Conservation (phyloP, 2,113 vertebrate species). For the Acanthochromis polyacanthus region DNA sequence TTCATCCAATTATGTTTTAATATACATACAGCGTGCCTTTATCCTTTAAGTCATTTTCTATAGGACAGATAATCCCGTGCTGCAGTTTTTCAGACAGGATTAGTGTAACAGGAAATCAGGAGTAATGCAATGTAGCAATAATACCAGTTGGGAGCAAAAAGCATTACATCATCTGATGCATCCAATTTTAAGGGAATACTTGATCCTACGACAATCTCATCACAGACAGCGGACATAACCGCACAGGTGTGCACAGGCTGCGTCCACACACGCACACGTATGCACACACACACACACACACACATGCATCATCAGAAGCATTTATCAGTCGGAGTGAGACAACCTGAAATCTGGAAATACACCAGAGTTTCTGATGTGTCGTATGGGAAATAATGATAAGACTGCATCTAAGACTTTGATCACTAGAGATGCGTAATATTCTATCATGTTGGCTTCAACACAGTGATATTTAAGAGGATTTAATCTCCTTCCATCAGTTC, state of each 20-base stretch:
- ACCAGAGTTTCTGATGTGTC: neutral
- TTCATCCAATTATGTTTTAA: neutral
- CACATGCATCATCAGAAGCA: too few species aligned
- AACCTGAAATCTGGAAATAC: too few species aligned
- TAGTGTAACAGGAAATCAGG: slow-evolving; percentile 16
- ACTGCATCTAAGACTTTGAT: too few species aligned
- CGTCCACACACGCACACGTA: neutral
- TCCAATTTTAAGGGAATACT: slow-evolving; percentile 27
- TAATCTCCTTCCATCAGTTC: too few species aligned
- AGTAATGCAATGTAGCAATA: slow-evolving; percentile 24
- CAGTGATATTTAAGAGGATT: too few species aligned
- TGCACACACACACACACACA: neutral
- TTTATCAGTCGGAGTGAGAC: too few species aligned
- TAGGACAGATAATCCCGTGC: neutral
- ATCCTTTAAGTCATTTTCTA: neutral
- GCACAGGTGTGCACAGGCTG: neutral
- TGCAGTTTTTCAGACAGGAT: slow-evolving; percentile 30
- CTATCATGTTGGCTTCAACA: too few species aligned
- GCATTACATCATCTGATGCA: slow-evolving; percentile 56
- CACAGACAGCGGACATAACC: slow-evolving; percentile 9
- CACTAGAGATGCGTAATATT: too few species aligned
- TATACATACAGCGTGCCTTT: neutral
- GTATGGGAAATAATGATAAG: neutral
- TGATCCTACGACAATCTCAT: slow-evolving; percentile 53
- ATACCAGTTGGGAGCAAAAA: slow-evolving; percentile 35